Percentiles rank a stretch among this genome's conserved stretches.
phyloP scores from a whole-genome alignment of 2,797 vertebrate genomes.

The Cyprinella venusta region DNA sequence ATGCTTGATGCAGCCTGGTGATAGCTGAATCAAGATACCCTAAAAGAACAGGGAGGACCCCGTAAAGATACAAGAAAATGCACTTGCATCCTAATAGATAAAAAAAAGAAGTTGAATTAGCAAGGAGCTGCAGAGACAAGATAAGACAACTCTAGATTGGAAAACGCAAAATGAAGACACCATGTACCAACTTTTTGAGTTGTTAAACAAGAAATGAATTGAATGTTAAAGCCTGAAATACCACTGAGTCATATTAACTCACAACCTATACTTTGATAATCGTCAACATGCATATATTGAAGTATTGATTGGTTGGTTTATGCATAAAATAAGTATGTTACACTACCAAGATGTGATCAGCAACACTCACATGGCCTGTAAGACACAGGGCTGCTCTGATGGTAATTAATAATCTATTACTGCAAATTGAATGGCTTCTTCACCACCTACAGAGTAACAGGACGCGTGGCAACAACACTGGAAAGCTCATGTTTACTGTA shows the following conservation, averaged over 20 bases:
- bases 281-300: neutral
- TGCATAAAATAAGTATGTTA: neutral
- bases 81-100: slow-evolving; percentile 51
- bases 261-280: slow-evolving; percentile 1
- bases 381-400: neutral
- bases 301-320: neutral
- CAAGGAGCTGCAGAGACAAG: slow-evolving; percentile 50
- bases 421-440: slow-evolving; percentile 46
- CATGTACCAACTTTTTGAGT: neutral
- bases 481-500: slow-evolving; percentile 52
- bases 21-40: slow-evolving; percentile 40
- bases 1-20: slow-evolving; percentile 15
- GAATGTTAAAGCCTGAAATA: neutral
- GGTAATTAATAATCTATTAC: slow-evolving; percentile 56
- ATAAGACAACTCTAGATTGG: slow-evolving; percentile 43
- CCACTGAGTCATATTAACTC: neutral
- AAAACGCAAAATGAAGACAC: neutral
- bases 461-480: slow-evolving; percentile 28
- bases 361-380: neutral
- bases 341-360: neutral
- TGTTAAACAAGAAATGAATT: neutral
- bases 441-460: slow-evolving; percentile 27
- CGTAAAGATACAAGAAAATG: slow-evolving; percentile 14
- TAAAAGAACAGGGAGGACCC: slow-evolving; percentile 43
- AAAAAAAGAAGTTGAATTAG: slow-evolving; percentile 20